Evolutionary conservation across 2,113 vertebrate species (phyloP).

Genomic region (Oceanodroma tethys): DNA sequence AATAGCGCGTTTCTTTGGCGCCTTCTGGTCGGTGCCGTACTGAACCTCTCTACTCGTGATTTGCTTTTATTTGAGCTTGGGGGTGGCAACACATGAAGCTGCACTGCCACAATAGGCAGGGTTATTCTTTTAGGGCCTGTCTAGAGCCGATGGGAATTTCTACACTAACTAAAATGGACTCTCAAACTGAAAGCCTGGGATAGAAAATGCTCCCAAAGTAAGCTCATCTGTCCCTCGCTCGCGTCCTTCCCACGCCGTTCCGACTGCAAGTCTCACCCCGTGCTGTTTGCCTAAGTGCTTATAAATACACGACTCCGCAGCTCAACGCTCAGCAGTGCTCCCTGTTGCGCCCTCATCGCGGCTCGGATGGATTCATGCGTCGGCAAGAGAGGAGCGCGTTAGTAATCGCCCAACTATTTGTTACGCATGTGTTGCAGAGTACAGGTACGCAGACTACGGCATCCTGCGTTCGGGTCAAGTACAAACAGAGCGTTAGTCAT

Average conservation of each 20-base stretch:
- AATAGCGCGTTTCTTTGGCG: background rate
- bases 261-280: background rate
- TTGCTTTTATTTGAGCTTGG: background rate
- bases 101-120: background rate
- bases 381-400: background rate
- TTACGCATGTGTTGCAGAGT: background rate
- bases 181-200: background rate
- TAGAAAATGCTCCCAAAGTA: background rate
- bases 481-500: background rate
- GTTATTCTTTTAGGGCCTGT: background rate
- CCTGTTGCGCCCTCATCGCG: accelerated
- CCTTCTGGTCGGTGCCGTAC: background rate
- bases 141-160: background rate
- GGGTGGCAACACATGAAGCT: background rate
- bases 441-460: background rate
- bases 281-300: no score
- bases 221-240: background rate
- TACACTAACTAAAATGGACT: background rate
- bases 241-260: background rate
- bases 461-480: background rate
- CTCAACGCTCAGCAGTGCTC: accelerated
- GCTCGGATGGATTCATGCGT: background rate
- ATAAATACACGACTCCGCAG: accelerated
- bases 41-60: background rate
- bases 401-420: background rate